phyloP scores from a whole-genome alignment of 2,113 vertebrate species.

The Paedocypris sp. region DNA sequence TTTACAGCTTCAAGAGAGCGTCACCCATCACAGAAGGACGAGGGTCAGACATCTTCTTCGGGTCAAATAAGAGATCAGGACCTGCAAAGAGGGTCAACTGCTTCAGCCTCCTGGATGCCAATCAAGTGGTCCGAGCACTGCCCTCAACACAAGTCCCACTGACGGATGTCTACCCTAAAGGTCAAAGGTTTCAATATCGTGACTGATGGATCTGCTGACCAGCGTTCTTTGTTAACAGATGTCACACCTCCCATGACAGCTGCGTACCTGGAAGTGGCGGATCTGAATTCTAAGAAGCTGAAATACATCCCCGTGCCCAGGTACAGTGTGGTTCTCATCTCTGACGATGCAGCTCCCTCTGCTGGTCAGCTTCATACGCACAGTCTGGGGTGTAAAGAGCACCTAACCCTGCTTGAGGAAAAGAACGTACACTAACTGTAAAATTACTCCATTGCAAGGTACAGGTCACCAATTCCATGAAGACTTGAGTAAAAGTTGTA shows the following conservation, averaged over 20 bases:
- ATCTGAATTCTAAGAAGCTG: conserved; percentile 85
- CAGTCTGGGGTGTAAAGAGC: no score
- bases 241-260: conserved; percentile 72
- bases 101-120: conserved; percentile 68
- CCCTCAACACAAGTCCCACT: conserved; percentile 76
- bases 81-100: conserved; percentile 71
- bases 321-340: conserved; percentile 51
- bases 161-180: conserved; percentile 83
- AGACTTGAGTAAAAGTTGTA: no score
- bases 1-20: conserved; percentile 79
- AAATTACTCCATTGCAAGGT: no score
- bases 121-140: conserved; percentile 81
- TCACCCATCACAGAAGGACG: conserved; percentile 51
- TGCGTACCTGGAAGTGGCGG: conserved; percentile 87
- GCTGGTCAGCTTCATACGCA: conserved; percentile 31
- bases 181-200: no score
- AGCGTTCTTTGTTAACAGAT: no score
- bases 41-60: conserved; percentile 57
- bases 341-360: conserved; percentile 20
- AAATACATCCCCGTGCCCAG: conserved; percentile 89
- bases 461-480: no score
- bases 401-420: no score
- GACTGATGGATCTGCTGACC: no score
- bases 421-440: no score
- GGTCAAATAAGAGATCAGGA: conserved; percentile 51